These are phyloP conservation scores for Clarias batrachus DNA, from an alignment of 2,113 vertebrate species.

Conservation along the genomic window DNA sequence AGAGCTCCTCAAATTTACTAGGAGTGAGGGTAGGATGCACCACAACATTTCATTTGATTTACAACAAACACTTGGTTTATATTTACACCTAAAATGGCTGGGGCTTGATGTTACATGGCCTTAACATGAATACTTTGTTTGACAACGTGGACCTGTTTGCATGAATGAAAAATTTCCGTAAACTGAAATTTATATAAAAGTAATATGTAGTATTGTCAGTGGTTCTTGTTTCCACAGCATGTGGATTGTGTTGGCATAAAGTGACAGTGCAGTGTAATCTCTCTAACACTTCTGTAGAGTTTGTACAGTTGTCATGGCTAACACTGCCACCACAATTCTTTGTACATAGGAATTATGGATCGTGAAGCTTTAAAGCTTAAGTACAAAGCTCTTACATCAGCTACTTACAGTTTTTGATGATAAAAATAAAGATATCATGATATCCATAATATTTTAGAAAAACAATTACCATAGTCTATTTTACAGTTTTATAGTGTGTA, in stretches of 20 bases:
- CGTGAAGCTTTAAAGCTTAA: neutral
- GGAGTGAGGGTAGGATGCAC: conserved; percentile 76
- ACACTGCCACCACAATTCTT: neutral
- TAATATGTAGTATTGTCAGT: neutral
- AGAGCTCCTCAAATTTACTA: conserved; percentile 81
- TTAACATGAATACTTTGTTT: neutral
- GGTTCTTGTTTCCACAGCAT: neutral
- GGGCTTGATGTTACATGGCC: neutral
- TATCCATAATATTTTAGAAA: neutral
- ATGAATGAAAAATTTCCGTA: neutral
- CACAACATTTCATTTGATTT: neutral
- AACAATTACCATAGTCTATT: neutral
- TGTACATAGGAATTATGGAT: neutral
- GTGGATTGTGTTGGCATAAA: too few relatives aligned
- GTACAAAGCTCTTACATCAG: neutral
- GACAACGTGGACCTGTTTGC: neutral
- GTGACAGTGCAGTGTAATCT: neutral
- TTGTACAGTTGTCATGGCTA: neutral
- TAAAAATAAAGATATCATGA: neutral
- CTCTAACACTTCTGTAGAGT: neutral
- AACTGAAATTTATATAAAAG: neutral
- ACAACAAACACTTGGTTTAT: neutral
- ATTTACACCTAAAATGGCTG: neutral
- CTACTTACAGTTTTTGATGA: neutral
- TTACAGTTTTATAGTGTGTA: too few relatives aligned